phyloP scores from a whole-genome alignment of 2,888 invertebrate genomes.

The Protophormia terraenovae region DNA sequence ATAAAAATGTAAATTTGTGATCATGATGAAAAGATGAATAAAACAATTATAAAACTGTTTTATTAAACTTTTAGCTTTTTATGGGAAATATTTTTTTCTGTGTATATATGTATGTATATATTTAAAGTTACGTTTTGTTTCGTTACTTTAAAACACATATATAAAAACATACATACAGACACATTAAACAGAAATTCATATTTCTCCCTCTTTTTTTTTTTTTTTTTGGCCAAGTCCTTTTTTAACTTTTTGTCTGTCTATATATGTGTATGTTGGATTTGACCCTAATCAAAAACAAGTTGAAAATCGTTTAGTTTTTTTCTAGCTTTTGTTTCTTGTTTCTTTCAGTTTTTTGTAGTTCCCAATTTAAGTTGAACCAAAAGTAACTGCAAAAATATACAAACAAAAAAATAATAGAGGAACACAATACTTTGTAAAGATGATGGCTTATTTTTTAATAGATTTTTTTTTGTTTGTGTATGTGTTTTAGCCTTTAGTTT shows the following conservation, averaged over 20 bases:
- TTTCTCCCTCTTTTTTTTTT: background rate
- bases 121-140: conserved; percentile 44
- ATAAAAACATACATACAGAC: background rate
- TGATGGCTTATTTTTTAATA: conserved; percentile 50
- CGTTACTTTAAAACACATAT: background rate
- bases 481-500: conserved; percentile 1
- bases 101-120: conserved; percentile 28
- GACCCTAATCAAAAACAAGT: conserved; percentile 69
- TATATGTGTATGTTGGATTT: conserved; percentile 56
- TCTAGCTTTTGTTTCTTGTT: conserved; percentile 9
- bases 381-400: conserved; percentile 33
- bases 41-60: background rate
- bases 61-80: background rate
- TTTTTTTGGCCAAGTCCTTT: conserved; percentile 43
- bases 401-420: conserved; percentile 11
- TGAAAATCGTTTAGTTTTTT: conserved; percentile 67
- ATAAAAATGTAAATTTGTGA: too few species aligned
- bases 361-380: conserved; percentile 55
- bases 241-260: conserved; percentile 42
- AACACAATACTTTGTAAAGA: conserved; percentile 54
- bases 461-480: background rate
- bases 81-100: background rate
- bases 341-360: conserved; percentile 21
- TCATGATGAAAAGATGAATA: too few species aligned
- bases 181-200: background rate